Evolutionary conservation across 2,113 vertebrate species (phyloP).

Genomic region (Coreoperca whiteheadi): DNA sequence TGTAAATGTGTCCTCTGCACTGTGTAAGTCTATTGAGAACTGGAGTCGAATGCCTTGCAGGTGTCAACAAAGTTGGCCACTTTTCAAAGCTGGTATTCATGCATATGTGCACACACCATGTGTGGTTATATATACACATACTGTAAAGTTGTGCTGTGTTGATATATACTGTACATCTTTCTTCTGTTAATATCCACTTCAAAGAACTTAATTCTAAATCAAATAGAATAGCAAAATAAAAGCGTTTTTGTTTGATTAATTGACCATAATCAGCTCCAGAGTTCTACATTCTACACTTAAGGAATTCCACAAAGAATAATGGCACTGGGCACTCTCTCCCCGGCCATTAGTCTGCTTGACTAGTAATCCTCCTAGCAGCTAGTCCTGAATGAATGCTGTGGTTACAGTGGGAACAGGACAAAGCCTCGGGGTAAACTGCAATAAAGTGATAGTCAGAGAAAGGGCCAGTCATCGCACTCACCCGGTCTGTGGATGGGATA

Average conservation of each 20-base stretch:
- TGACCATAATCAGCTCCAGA: constrained; percentile 19
- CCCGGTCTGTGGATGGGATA: constrained; percentile 96
- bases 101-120: not conserved
- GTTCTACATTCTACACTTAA: constrained; percentile 43
- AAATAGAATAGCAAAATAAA: not conserved
- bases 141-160: not conserved
- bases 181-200: not conserved
- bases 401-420: constrained; percentile 20
- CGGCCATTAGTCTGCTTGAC: constrained; percentile 65
- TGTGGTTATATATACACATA: not conserved
- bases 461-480: constrained; percentile 73
- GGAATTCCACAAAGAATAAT: constrained; percentile 52
- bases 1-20: not conserved
- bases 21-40: not conserved
- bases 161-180: not conserved
- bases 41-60: not conserved
- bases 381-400: constrained; percentile 52
- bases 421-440: constrained; percentile 28
- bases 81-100: not conserved
- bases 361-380: constrained; percentile 50
- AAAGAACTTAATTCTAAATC: not conserved
- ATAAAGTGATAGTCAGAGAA: constrained; percentile 17
- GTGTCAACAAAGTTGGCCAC: not conserved
- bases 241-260: not conserved
- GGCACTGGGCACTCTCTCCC: constrained; percentile 31